These are phyloP conservation scores for Oreochromis spilurus DNA, from an alignment of 2,113 vertebrate genomes.

Conservation along the genomic window DNA sequence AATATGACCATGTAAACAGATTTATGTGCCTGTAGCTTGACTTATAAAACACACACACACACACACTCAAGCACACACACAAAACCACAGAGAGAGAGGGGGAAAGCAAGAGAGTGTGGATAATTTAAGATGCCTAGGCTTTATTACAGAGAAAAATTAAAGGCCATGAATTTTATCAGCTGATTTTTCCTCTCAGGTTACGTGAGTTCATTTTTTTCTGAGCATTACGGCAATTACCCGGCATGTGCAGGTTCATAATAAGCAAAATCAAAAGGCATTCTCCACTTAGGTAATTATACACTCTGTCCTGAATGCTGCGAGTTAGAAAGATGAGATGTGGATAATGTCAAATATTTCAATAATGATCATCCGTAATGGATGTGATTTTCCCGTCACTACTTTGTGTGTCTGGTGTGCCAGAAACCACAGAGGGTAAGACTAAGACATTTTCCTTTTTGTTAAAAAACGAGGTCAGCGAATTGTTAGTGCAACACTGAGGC, in stretches of 20 bases:
- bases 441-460: slow-evolving; percentile 24
- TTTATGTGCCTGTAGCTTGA: neutral
- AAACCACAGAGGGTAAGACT: neutral
- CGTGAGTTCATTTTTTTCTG: neutral
- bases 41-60: neutral
- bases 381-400: slow-evolving; percentile 10
- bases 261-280: slow-evolving; percentile 20
- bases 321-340: slow-evolving; percentile 9
- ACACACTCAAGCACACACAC: neutral
- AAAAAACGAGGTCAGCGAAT: slow-evolving; percentile 60
- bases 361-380: slow-evolving; percentile 10
- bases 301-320: neutral
- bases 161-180: slow-evolving; percentile 13
- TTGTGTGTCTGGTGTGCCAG: neutral
- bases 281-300: slow-evolving; percentile 25
- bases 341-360: slow-evolving; percentile 31
- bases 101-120: neutral
- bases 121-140: slow-evolving; percentile 17
- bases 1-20: neutral
- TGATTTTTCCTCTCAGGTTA: slow-evolving; percentile 1
- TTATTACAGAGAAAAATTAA: slow-evolving; percentile 9
- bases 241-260: neutral
- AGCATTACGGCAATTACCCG: slow-evolving; percentile 7
- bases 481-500: slow-evolving; percentile 13
- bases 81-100: neutral